Evolutionary conservation across 2,113 vertebrate species (phyloP), one percentile per base, ranked within the genome.

Genomic region (Barnardius zonarius): DNA sequence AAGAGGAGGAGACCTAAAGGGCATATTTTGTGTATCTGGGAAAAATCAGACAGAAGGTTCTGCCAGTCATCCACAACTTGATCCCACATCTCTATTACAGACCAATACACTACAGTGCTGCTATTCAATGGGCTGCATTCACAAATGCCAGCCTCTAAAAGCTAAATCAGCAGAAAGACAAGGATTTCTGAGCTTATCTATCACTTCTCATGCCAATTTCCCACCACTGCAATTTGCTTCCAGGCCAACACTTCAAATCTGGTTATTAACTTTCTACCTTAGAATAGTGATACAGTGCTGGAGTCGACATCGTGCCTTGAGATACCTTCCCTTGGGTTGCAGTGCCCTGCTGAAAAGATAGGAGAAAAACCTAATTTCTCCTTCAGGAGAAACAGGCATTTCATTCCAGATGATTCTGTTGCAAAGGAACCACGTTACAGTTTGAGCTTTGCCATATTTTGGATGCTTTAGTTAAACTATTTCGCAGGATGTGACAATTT

Each of bases 1-100:
- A 95, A 96, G 72, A 86, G 93, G 33, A 88, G 86, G 88, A 96
- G 86, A 90, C 86, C 80, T 64, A 92, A 93, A 92, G 74, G 77
- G 70, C 93, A 59, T 74, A 96, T 92, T 95, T 84, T 67, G 35
- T 31, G 25, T 85, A 63, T 91, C 49, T 91, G 49, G 57, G 54
- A 91, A 91, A 94, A 93, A 62, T 3, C 51, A 63, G 67, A 57
- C 59, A 83, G 88, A 93, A 74, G 81, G 84, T 82, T 92, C 77
- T 94, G 93, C 92, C 95, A 89, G 86, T 89, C 66, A 87, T 62
- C 92, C 62, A 66, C 83, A 93, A 46, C 74, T 67, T 78, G 87
- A 91, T 94, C 88, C 95, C 86, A 73, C 0, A 0, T 78, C 83
- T 90, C 90, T 79, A 66, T 94, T 93, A 89, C 92, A 92, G 37